Evolutionary conservation across 2,113 vertebrate genomes (phyloP).

Genomic region (Campylomormyrus numenius): DNA sequence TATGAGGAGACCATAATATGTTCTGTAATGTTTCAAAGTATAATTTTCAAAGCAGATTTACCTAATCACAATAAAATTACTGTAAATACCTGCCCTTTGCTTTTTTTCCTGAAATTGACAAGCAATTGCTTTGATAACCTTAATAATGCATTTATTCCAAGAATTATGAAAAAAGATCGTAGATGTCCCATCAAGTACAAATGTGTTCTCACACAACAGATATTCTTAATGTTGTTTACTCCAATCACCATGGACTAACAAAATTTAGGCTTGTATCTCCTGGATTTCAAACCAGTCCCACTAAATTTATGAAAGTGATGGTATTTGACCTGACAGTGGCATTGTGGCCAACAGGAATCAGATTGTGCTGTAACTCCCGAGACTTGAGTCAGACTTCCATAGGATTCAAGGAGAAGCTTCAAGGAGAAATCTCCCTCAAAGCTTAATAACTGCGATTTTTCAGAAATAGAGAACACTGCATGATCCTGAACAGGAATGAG

Average conservation of each 20-base stretch:
- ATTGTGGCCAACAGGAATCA: background rate
- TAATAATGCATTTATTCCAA: background rate
- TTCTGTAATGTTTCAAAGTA: background rate
- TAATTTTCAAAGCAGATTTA: background rate
- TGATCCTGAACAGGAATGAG: background rate
- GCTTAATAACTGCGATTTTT: background rate
- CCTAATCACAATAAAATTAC: background rate
- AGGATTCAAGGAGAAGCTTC: background rate
- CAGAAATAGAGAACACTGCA: background rate
- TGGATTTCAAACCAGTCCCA: background rate
- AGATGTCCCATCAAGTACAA: background rate
- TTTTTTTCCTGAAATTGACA: background rate
- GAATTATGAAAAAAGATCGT: background rate
- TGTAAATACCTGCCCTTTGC: background rate
- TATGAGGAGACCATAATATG: background rate
- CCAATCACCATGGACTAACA: background rate
- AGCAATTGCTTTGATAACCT: background rate
- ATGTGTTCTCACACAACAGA: background rate
- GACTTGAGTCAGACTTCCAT: background rate
- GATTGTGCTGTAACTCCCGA: background rate
- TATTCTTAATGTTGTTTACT: background rate
- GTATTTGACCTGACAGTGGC: background rate
- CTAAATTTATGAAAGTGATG: background rate
- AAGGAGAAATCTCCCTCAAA: background rate
- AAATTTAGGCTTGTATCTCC: background rate